These are phyloP conservation scores for Bombylius discolor DNA, from an alignment of 2,888 invertebrate species.

Conservation along the genomic window DNA sequence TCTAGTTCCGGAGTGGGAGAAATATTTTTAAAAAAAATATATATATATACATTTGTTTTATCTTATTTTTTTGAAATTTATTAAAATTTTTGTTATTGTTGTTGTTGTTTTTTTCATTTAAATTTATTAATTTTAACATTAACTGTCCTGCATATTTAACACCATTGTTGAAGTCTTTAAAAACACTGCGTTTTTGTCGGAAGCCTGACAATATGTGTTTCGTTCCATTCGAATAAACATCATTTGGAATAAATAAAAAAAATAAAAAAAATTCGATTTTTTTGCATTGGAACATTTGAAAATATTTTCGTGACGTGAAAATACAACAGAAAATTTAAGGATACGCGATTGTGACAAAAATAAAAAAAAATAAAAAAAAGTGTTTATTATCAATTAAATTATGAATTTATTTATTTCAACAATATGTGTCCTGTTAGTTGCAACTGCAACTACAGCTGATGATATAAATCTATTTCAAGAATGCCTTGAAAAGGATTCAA, in stretches of 20 bases:
- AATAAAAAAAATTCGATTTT: too few relatives aligned
- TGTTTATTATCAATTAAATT: neutral
- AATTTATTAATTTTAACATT: too few relatives aligned
- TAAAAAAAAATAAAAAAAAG: constrained; percentile 1
- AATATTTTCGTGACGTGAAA: too few relatives aligned
- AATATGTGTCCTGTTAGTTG: constrained; percentile 24
- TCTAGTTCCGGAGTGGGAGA: too few relatives aligned
- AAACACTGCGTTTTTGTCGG: constrained; percentile 16
- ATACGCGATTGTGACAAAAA: neutral
- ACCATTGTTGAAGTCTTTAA: neutral
- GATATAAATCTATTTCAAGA: constrained; percentile 38
- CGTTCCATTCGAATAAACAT: constrained; percentile 39
- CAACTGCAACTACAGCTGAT: constrained; percentile 16
- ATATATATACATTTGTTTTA: too few relatives aligned
- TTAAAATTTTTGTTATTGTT: too few relatives aligned
- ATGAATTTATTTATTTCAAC: constrained; percentile 31
- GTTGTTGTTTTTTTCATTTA: too few relatives aligned
- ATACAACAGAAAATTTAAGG: neutral
- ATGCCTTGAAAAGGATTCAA: constrained; percentile 48
- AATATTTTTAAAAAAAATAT: too few relatives aligned
- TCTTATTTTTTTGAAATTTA: too few relatives aligned
- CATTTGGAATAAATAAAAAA: constrained; percentile 20
- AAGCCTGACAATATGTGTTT: constrained; percentile 38
- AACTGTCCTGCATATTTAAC: too few relatives aligned
- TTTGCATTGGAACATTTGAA: too few relatives aligned